Evolutionary conservation across 2,797 vertebrate species (phyloP), one percentile per base, ranked within the genome.

Genomic region (Calcarius lapponicus): DNA sequence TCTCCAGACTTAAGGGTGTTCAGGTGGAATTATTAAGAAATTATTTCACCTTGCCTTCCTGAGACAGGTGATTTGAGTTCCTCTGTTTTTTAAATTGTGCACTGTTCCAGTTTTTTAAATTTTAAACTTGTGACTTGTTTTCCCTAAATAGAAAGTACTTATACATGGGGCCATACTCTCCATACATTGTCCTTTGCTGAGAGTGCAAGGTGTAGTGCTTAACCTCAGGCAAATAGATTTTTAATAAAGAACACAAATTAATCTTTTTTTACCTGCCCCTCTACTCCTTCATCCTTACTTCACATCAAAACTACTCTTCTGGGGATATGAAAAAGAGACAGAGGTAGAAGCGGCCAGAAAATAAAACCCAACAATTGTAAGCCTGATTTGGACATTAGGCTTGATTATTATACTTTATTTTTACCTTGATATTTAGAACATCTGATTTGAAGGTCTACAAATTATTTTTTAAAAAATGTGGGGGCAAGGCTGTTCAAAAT

Each of bases 381-480:
- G 13, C 56, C 48, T n/a, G 5, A 32, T 60, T 88, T 78, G 10
- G 26, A 19, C 16, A 8, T 16, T 65, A 71, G 18, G 25, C 20
- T 78, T 75, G 11, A 43, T 83, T 51, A 51, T 12, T 58, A 4
- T 20, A 69, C 20, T 74, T 84, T 26, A 66, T 13, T 21, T 12
- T n/a, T 87, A 82, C 48, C 10, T 67, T 79, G n/a, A 40, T 43
- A 50, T 50, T 90, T 31, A 61, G 13, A 86, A 67, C 2, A 57
- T 28, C 42, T 47, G 42, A 47, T 73, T 29, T 80, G 45, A 82
- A 82, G 11, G 57, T 3, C 21, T 60, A 58, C 4, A 56, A 38
- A 32, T 7, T 17, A 22, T 24, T 66, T 60, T 64, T 1, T 1
- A 31, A 43, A 45, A 60, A 0, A 2, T 2, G 2, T 2, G 6